Base-by-base conservation (phyloP, 2,113 vertebrate genomes). In the Drymodes brunneopygia region DNA sequence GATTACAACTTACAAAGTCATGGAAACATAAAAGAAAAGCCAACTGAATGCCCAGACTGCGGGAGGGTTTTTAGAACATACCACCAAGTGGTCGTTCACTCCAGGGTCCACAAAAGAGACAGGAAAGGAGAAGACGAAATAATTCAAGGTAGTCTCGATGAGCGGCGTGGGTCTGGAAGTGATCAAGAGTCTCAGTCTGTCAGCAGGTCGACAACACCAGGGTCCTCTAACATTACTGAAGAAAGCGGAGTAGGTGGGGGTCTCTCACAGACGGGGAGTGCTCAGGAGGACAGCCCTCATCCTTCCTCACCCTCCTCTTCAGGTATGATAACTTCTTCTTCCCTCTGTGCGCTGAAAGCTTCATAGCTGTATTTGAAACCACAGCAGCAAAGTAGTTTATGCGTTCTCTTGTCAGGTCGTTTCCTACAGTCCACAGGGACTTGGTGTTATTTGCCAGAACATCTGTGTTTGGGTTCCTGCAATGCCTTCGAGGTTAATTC, bases 111-210 rank as follows among this genome's bases (percentile, higher is more conserved):
- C 87, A 99, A 98, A 97, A 99, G 99, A 97, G 99, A 99, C 86
- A 98, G 98, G 73, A 98, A 98, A 96, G 92, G 95, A 64, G 98
- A 98, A 6, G 99, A 99, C 15, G 99, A 99, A 31, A 97, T 96
- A 23, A 95, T 98, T 93, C 99, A 99, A 79, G 93, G 83, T 38
- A 97, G 97, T 79, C 97, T 99, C 12, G 99, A 99, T 2, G 99
- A 99, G 88, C 98, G 99, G 16, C 98, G 99, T 5, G 99, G 99
- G 44, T 99, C 99, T 15, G 99, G 99, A 86, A 99, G 99, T 2
- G 99, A 99, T 95, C 99, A 99, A 9, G 99, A 99, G 96, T 99
- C 99, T 81, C 99, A 99, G 97, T 99, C 99, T 25, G 99, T 99
- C 96, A 99, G 99, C 98, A 98, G 99, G 71, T 99, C 99, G 6